Conservation (phyloP, 2,888 invertebrate genomes). For the Harpalus rufipes region DNA sequence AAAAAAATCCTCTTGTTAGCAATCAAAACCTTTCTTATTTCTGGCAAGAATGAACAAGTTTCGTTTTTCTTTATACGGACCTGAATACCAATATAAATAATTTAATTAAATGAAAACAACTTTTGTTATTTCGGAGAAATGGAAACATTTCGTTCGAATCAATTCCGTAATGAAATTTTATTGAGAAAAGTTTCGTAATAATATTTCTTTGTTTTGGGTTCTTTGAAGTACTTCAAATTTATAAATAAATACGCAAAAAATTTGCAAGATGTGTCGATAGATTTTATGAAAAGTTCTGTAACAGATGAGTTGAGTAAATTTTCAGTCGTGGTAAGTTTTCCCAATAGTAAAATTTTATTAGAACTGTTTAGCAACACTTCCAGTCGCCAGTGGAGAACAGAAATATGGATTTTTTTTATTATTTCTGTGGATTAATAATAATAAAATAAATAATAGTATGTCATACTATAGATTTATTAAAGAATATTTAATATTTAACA, state of each 20-base stretch:
- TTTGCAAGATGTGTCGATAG: neutral
- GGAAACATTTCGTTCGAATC: slow-evolving; percentile 18
- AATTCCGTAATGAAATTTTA: slow-evolving; percentile 22
- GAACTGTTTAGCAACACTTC: neutral
- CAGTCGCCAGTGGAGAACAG: no score
- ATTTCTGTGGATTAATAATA: no score
- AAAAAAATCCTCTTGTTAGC: neutral
- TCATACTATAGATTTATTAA: no score
- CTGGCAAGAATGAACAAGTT: slow-evolving; percentile 2
- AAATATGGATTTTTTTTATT: no score
- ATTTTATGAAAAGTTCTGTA: neutral
- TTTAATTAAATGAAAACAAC: slow-evolving; percentile 35
- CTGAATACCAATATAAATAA: slow-evolving; percentile 19
- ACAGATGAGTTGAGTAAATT: neutral
- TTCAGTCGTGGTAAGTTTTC: neutral
- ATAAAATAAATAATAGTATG: no score
- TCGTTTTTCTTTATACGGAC: neutral
- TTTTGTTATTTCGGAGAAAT: neutral
- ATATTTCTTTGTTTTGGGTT: neutral
- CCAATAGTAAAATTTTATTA: neutral
- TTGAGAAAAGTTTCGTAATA: neutral
- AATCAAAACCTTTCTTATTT: neutral
- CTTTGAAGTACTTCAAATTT: slow-evolving; percentile 13
- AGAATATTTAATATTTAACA: no score
- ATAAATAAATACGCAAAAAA: neutral